Conservation (phyloP, 2,113 vertebrate species). For the Amphilophus citrinellus region DNA sequence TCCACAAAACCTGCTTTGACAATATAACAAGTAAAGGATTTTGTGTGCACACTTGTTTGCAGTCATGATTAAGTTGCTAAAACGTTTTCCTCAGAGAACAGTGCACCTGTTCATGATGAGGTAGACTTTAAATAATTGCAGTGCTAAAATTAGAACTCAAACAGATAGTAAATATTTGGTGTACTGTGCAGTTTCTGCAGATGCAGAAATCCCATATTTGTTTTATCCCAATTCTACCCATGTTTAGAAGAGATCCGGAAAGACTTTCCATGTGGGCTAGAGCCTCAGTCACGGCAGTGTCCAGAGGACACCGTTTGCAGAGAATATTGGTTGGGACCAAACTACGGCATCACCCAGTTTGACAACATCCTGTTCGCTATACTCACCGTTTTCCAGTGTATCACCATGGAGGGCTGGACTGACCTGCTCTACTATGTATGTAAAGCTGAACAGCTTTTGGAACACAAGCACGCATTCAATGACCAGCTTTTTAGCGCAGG, state of each 20-base stretch:
- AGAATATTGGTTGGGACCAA: slow-evolving; percentile 92
- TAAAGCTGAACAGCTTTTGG: slow-evolving; percentile 2
- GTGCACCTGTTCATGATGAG: neutral
- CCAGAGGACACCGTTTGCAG: slow-evolving; percentile 88
- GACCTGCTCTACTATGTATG: slow-evolving; percentile 94
- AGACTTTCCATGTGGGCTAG: slow-evolving; percentile 90
- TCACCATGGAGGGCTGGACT: slow-evolving; percentile 98
- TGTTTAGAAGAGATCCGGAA: slow-evolving; percentile 87
- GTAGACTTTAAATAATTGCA: neutral
- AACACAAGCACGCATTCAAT: neutral
- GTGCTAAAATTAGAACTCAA: neutral
- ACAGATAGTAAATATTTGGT: neutral
- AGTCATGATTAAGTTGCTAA: neutral
- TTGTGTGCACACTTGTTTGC: neutral
- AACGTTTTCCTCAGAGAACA: slow-evolving; percentile 1
- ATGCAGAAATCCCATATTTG: neutral
- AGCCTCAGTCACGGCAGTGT: slow-evolving; percentile 87
- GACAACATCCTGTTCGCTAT: slow-evolving; percentile 97
- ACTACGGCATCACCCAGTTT: slow-evolving; percentile 95
- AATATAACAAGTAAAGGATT: slow-evolving; percentile 83
- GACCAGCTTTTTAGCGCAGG: neutral
- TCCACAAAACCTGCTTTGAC: slow-evolving; percentile 94
- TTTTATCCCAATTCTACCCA: neutral
- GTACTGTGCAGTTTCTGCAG: neutral
- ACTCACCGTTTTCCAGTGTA: slow-evolving; percentile 96